Evolutionary conservation across 1,140 invertebrate species (phyloP).

Genomic region (Halotydeus destructor): DNA sequence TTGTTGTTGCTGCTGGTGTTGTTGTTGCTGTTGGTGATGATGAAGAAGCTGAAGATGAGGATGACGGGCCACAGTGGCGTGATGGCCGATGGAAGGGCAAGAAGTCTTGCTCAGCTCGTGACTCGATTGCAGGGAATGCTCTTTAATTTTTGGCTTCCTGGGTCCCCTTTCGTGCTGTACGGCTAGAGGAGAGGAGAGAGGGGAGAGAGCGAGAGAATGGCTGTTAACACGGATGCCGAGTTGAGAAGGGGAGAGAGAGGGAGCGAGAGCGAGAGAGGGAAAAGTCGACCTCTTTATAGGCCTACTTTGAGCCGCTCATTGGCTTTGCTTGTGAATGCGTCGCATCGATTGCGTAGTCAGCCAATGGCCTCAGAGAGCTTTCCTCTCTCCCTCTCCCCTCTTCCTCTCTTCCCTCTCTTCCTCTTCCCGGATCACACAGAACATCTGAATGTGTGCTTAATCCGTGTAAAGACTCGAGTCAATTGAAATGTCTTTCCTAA

Average conservation of each 20-base stretch:
- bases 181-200: slow-evolving; percentile 24
- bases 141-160: slow-evolving; percentile 30
- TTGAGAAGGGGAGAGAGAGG: slow-evolving; percentile 7
- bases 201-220: slow-evolving; percentile 6
- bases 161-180: slow-evolving; percentile 38
- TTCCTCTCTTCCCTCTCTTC: too few species aligned
- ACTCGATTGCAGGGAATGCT: slow-evolving; percentile 15
- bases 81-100: slow-evolving; percentile 9
- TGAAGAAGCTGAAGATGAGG: slow-evolving; percentile 9
- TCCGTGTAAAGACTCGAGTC: too few species aligned
- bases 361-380: too few species aligned
- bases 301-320: too few species aligned
- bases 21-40: slow-evolving; percentile 6
- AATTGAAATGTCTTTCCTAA: too few species aligned
- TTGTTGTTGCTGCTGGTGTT: slow-evolving; percentile 1
- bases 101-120: slow-evolving; percentile 3
- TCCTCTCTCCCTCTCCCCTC: too few species aligned
- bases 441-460: too few species aligned
- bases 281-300: neutral
- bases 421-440: too few species aligned
- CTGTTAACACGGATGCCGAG: neutral
- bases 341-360: too few species aligned
- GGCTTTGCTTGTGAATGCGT: too few species aligned
- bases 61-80: slow-evolving; percentile 3
- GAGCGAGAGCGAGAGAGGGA: neutral